phyloP scores from a whole-genome alignment of 2,797 vertebrate genomes.

The Manis pentadactyla region DNA sequence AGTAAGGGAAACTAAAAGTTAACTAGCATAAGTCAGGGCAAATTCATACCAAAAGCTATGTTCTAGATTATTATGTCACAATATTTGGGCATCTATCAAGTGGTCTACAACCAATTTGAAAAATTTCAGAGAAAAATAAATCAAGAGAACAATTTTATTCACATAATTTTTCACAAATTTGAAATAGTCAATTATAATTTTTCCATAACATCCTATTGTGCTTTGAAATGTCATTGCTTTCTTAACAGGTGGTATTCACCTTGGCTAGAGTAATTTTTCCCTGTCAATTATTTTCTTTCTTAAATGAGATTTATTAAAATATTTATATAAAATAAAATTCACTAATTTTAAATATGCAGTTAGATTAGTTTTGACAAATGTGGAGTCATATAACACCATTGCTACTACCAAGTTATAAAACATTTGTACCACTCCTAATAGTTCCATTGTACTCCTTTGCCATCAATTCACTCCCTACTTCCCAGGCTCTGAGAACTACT shows the following conservation, averaged over 20 bases:
- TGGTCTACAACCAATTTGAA: background rate
- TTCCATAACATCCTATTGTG: background rate
- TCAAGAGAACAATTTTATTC: background rate
- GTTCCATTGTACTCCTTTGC: background rate
- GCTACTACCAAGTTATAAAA: background rate
- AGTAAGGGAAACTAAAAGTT: background rate
- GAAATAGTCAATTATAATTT: background rate
- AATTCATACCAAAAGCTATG: background rate
- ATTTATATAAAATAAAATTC: background rate
- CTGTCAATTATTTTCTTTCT: background rate
- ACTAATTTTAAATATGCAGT: background rate
- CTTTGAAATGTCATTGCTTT: slow-evolving; percentile 22
- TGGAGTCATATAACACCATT: background rate
- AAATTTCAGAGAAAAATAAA: background rate
- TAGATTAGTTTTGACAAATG: background rate
- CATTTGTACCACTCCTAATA: background rate
- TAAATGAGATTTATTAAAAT: background rate
- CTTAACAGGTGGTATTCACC: background rate
- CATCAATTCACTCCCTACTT: background rate
- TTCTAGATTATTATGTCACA: background rate
- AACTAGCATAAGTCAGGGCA: background rate
- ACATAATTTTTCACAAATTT: background rate
- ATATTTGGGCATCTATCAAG: background rate
- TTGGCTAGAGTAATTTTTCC: background rate
- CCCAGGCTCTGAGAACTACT: background rate